A percentile compares a stretch with the other conserved stretches of the same genome.
phyloP scores from a whole-genome alignment of 2,888 invertebrate species.

The Phyto melanocephala region DNA sequence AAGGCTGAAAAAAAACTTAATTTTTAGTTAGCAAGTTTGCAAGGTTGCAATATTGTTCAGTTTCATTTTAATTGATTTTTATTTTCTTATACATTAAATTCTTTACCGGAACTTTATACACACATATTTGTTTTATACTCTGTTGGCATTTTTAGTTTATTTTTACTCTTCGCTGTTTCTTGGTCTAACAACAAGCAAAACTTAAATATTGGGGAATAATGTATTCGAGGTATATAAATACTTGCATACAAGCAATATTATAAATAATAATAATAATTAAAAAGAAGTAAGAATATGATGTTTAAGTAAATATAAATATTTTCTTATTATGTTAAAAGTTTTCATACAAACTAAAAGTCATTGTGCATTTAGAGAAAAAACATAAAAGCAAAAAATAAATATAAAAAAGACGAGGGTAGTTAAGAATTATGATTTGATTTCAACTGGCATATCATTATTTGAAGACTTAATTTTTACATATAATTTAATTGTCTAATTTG shows the following conservation, averaged over 20 bases:
- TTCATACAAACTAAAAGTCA: slow-evolving; percentile 8
- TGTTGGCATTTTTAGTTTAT: background rate
- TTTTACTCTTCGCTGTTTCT: background rate
- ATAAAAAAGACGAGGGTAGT: background rate
- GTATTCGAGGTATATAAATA: background rate
- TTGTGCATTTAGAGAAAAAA: background rate
- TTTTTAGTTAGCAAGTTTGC: slow-evolving; percentile 27
- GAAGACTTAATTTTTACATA: too few species aligned
- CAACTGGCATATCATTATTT: too few species aligned
- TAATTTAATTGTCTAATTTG: too few species aligned
- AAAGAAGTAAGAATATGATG: background rate
- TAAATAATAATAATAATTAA: background rate
- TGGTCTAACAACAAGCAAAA: background rate
- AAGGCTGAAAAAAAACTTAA: slow-evolving; percentile 19
- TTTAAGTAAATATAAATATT: slow-evolving; percentile 3
- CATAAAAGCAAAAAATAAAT: background rate
- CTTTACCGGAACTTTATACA: slow-evolving; percentile 23
- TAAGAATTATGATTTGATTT: too few species aligned
- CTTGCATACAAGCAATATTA: background rate
- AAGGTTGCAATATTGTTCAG: slow-evolving; percentile 42
- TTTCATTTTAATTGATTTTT: slow-evolving; percentile 56
- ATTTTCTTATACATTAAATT: slow-evolving; percentile 36
- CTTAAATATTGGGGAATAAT: slow-evolving; percentile 5
- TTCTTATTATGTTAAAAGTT: slow-evolving; percentile 37
- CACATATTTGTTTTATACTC: slow-evolving; percentile 13